Base-by-base conservation (phyloP, 1,140 invertebrate species). In the Drosophila bifasciata region DNA sequence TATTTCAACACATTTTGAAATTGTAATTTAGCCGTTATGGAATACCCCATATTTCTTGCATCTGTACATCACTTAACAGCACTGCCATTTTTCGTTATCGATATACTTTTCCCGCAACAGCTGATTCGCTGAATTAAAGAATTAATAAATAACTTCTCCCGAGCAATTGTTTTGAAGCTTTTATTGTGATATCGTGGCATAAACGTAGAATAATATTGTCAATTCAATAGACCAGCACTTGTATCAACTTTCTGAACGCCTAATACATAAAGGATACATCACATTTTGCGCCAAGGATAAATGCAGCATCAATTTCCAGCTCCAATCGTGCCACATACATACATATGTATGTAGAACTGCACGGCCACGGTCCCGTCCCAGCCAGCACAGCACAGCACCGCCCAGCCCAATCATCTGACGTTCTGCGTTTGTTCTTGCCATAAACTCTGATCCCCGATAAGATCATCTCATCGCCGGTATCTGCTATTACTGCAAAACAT, bases 151-250 rank as follows among this genome's bases (percentile, higher is more conserved):
- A 68, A 68, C 49, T 68, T 68, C 43, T 41, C 15, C 6, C 28
- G 16, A 53, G 68, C 40, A 23, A 67, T 55, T 68, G 64, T 68
- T 68, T 68, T 68, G 49, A 46, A 56, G 64, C 40, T 68, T 68
- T 48, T 23, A 43, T 41, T 36, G 23, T 48, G 43, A 68, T 41
- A 45, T 9, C 19, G 32, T 36, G 49, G n/a, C 0, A 36, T 36
- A 13, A 36, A 13, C 3, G 11, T 13, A 36, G 3, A 3, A 13
- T 13, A 36, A 36, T 36, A 3, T 1, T 1, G 32, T 13, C 11
- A 55, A 21, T 53, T 66, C 7, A 11, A 46, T n/a, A 39, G 8
- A 39, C 13, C 62, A 15, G 1, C 5, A 2, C 41, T 23, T 44
- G 2, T 25, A 32, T 8, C 41, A 36, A 21, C 49, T 19, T 32